Evolutionary conservation across 2,113 vertebrate species (phyloP).

Genomic region (Micronycteris hirsuta): DNA sequence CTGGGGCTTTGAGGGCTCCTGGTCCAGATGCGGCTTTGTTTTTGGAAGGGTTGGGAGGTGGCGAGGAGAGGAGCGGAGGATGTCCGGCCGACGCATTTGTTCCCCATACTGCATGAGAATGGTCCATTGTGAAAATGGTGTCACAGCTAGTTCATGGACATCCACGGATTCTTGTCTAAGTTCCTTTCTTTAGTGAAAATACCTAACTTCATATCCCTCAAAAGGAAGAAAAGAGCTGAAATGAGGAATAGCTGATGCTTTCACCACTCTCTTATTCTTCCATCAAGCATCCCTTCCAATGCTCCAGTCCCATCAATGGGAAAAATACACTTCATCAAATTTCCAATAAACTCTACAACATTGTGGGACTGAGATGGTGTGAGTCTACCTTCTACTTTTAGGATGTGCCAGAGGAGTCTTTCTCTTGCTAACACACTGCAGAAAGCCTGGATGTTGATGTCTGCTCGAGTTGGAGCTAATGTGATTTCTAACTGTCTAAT

Average conservation of each 20-base stretch:
- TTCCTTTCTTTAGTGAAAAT: background rate
- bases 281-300: background rate
- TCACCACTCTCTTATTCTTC: background rate
- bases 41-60: background rate
- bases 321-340: background rate
- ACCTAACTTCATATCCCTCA: background rate
- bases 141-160: background rate
- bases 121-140: background rate
- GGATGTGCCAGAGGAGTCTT: conserved; percentile 7
- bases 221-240: background rate
- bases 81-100: background rate
- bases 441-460: conserved; percentile 21
- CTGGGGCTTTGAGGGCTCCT: background rate
- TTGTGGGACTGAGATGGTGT: background rate
- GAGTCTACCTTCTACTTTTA: background rate
- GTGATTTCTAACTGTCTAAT: conserved; percentile 71
- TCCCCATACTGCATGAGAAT: background rate
- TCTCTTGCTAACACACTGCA: background rate
- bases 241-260: background rate
- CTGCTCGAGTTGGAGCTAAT: conserved; percentile 50
- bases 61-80: background rate
- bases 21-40: background rate
- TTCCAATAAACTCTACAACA: background rate
- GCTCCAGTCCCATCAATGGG: background rate
- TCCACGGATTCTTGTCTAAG: background rate